Evolutionary conservation across 1,140 invertebrate species (phyloP).

Genomic region (Aphaenogaster rudis): DNA sequence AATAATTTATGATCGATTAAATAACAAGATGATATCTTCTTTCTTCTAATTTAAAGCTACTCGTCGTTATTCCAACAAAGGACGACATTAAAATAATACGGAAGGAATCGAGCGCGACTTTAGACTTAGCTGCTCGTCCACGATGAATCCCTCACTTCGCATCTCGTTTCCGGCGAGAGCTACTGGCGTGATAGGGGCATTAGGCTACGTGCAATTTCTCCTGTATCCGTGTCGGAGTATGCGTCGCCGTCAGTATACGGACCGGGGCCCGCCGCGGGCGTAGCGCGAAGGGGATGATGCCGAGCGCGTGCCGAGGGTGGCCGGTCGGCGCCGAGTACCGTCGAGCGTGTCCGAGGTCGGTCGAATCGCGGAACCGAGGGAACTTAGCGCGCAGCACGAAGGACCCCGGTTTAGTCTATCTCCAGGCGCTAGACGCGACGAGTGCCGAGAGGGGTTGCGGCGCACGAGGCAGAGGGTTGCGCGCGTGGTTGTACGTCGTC

Average conservation of each 20-base stretch:
- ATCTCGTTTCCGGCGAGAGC: slow-evolving; percentile 27
- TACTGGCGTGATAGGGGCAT: slow-evolving; percentile 44
- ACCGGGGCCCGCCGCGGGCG: slow-evolving; percentile 4
- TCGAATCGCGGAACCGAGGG: slow-evolving; percentile 66
- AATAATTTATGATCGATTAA: not conserved
- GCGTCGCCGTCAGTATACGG: not conserved
- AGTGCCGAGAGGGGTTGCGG: slow-evolving; percentile 71
- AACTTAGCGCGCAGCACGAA: slow-evolving; percentile 74
- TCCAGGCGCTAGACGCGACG: slow-evolving; percentile 77
- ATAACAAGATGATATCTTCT: not conserved
- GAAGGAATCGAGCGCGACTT: not conserved
- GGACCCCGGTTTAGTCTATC: slow-evolving; percentile 76
- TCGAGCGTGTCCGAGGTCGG: slow-evolving; percentile 68
- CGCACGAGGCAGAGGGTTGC: slow-evolving; percentile 33
- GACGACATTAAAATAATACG: not conserved
- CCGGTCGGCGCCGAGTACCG: slow-evolving; percentile 64
- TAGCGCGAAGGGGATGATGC: slow-evolving; percentile 7
- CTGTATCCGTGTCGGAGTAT: not conserved
- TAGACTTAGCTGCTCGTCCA: not conserved
- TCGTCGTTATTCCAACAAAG: not conserved
- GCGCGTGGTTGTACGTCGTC: slow-evolving; percentile 50
- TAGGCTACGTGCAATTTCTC: slow-evolving; percentile 62
- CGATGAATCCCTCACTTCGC: not conserved
- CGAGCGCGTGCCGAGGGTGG: slow-evolving; percentile 49
- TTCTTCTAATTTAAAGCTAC: not conserved